Base-by-base conservation (phyloP, 2,888 invertebrate genomes). In the Perizoma flavofasciatum region DNA sequence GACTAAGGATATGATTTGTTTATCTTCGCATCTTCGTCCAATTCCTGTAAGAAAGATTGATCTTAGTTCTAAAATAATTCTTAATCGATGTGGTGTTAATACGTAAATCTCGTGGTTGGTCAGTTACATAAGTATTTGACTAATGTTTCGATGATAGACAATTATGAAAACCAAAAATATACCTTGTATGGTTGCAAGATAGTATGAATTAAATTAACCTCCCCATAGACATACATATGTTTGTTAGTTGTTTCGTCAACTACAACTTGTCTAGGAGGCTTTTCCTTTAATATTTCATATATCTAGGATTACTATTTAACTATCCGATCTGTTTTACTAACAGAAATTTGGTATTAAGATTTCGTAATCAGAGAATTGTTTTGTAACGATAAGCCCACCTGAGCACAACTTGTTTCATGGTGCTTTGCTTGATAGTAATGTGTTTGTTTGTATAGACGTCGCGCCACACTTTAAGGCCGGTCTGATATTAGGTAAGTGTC, bases 391-490 rank as follows among this genome's bases (percentile, higher is more conserved):
- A 64, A 65, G 65, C 81, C 81, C 84, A 82, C 82, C 81, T 79
- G 51, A 80, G 83, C 88, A 86, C 83, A 81, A 82, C 70, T 60
- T 72, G 61, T 69, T 67, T 72, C 63, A 80, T 81, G 88, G 88
- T 89, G 88, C 88, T 88, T 85, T 60, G 78, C 82, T 86, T 57
- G 46, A 6, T 54, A 22, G 22, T 22, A 22, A 22, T 22, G 3
- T 50, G 43, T 50, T 37, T 47, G 50, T 48, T 45, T 49, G 59
- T 53, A 59, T 41, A 50, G 49, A 52, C 35, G 40, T 49, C 40
- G 34, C 57, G 40, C 22, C 53, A 54, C 35, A 43, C 47, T 40
- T 34, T 35, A 52, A 47, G 35, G 37, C 47, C 43, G 11, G 22
- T 22, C 22, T 41, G 9, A 22, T 7, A 7, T 11, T 5, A 5